Evolutionary conservation across 1,140 invertebrate species (phyloP), one percentile per base, ranked within the genome.

Genomic region (Bombus waltoni): DNA sequence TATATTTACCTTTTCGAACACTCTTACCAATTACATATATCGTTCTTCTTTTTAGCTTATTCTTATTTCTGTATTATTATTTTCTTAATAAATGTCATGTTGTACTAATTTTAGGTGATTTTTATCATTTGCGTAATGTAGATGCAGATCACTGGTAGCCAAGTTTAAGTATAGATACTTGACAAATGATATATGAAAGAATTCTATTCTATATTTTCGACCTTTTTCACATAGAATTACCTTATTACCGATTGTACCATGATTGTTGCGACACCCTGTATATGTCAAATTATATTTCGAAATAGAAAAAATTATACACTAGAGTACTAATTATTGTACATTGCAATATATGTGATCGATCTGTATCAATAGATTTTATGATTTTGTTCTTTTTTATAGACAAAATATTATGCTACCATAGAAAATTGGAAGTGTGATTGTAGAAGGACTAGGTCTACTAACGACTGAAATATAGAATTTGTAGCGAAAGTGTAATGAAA

Each of bases 1-100:
- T 75, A 42, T 84, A 75, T 76, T 68, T 35, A 65, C 57, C 18
- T 53, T 88, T 71, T 65, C 53, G 75, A 57, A 84, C 62, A 35
- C 25, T 62, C 35, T 62, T 76, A 38, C 6, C 5, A 83, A 57
- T 75, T 42, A 53, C 47, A 53, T 53, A 53, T 53, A 47, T 35
- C 62, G 9, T 13, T 62, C 11, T 62, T 11, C 35, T 25, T 77
- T 70, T 59, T 6, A 15, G 57, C 32, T 65, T 38, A 18, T 66
- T 22, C 38, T 22, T 44, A 10, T 38, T 25, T 38, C 44, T 6
- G 11, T 22, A 3, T 40, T 15, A 38, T 6, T 32, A 8, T 66
- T 74, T 22, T 42, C 10, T 66, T 28, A 25, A 35, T 9, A 18
- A 28, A n/a, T 13, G 1, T n/a, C 59, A n/a, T 13, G 4, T 8